Conservation (phyloP, 2,888 invertebrate species). For the Ormyrus pomaceus region DNA sequence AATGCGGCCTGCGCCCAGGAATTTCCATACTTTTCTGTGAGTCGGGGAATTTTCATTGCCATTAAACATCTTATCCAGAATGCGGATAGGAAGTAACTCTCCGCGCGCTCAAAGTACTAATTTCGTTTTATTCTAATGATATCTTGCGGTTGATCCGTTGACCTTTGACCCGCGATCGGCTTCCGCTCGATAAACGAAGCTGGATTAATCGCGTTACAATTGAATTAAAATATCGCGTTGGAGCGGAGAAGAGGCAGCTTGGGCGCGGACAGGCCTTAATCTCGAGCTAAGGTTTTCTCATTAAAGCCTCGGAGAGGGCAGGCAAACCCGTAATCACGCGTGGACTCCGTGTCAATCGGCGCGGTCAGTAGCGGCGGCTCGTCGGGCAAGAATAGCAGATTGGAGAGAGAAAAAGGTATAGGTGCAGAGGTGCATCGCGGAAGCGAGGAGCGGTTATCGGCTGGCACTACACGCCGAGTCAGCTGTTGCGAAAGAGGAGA, state of each 20-base stretch:
- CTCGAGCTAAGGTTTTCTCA: neutral
- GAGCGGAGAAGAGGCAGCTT: neutral
- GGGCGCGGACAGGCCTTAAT: neutral
- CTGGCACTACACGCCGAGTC: conserved; percentile 16
- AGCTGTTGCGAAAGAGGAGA: conserved; percentile 39
- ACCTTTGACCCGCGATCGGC: no score
- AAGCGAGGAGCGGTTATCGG: conserved; percentile 31
- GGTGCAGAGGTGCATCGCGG: conserved; percentile 6
- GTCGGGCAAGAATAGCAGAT: neutral
- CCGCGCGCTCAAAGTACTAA: neutral
- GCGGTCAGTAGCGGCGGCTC: neutral
- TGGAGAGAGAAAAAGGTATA: neutral
- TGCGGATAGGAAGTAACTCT: conserved; percentile 1
- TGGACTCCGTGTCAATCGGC: conserved; percentile 12
- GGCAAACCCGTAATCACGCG: neutral
- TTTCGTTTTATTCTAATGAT: neutral
- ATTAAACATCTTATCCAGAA: neutral
- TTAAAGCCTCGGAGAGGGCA: neutral
- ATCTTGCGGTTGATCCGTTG: neutral
- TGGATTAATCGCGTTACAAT: no score
- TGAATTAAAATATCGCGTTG: neutral
- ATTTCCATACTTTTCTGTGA: neutral
- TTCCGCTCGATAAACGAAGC: no score
- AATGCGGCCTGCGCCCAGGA: neutral
- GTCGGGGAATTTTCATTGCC: neutral